phyloP scores from a whole-genome alignment of 2,113 vertebrate genomes.

The Urocynchramus pylzowi region DNA sequence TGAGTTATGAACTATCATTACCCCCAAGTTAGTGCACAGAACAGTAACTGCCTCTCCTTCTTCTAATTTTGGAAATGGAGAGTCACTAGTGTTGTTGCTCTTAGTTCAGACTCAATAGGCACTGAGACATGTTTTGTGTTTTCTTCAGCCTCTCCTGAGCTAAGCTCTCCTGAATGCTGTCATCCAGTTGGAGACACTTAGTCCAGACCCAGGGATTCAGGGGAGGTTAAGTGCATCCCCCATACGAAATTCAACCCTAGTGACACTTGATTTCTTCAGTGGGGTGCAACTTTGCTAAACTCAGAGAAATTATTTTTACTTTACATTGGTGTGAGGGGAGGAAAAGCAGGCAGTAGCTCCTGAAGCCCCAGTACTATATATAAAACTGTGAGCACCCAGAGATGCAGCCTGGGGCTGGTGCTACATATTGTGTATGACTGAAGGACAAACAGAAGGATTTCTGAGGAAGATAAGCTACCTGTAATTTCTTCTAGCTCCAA shows the following conservation, averaged over 20 bases:
- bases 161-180: not conserved
- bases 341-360: not conserved
- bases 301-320: not conserved
- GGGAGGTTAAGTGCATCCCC: not conserved
- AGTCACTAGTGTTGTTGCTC: not conserved
- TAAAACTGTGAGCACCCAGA: not conserved
- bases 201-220: not conserved
- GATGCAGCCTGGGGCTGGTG: not conserved
- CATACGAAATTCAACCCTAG: not conserved
- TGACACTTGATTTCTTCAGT: not conserved
- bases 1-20: not conserved
- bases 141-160: not conserved
- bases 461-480: not conserved
- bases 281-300: not conserved
- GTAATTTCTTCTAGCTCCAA: not conserved
- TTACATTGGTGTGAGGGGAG: not conserved
- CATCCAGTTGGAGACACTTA: not conserved
- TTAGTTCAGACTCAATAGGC: not conserved
- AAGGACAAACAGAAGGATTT: not conserved
- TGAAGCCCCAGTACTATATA: not conserved
- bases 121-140: not conserved
- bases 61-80: not conserved
- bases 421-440: not conserved
- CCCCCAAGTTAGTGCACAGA: not conserved
- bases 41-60: not conserved